These are phyloP conservation scores for Macquaria ambigua DNA, from an alignment of 2,113 vertebrate species.

Conservation along the genomic window DNA sequence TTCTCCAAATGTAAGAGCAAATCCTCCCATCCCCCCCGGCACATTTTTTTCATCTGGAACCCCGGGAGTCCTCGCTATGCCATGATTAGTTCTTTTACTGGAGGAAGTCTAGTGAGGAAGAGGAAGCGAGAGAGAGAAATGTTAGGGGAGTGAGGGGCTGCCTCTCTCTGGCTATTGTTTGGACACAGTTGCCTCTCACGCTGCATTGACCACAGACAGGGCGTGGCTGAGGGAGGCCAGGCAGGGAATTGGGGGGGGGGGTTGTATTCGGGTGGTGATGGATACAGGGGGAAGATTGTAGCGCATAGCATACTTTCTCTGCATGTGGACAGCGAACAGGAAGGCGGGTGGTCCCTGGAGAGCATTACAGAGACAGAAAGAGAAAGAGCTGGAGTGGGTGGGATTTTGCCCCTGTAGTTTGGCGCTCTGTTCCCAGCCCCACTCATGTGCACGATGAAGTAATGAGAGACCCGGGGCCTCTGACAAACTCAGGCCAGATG, in stretches of 20 bases:
- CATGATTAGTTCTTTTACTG: constrained; percentile 49
- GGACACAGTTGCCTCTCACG: constrained; percentile 78
- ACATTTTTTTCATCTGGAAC: constrained; percentile 20
- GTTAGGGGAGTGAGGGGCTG: constrained; percentile 42
- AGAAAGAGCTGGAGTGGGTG: constrained; percentile 61
- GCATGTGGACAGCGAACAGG: constrained; percentile 68
- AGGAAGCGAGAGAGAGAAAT: constrained; percentile 52
- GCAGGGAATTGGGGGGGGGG: constrained; percentile 47
- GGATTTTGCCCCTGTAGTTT: constrained; percentile 66
- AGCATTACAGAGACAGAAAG: constrained; percentile 41
- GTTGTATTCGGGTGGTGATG: constrained; percentile 38
- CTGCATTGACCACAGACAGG: constrained; percentile 81
- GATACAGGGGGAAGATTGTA: constrained; percentile 58
- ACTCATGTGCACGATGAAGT: constrained; percentile 70
- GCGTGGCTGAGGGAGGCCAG: constrained; percentile 72
- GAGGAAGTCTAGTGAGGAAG: constrained; percentile 68
- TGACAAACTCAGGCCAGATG: constrained; percentile 83
- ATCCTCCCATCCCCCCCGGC: not conserved
- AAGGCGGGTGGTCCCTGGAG: constrained; percentile 73
- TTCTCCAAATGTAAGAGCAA: constrained; percentile 12
- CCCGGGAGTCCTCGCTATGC: constrained; percentile 28
- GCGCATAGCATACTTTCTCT: constrained; percentile 64
- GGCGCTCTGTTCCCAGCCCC: constrained; percentile 57
- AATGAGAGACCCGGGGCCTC: constrained; percentile 78
- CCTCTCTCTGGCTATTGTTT: constrained; percentile 78